Evolutionary conservation across 1,140 invertebrate species (phyloP), one percentile per base, ranked within the genome.

Genomic region (Apis cerana): DNA sequence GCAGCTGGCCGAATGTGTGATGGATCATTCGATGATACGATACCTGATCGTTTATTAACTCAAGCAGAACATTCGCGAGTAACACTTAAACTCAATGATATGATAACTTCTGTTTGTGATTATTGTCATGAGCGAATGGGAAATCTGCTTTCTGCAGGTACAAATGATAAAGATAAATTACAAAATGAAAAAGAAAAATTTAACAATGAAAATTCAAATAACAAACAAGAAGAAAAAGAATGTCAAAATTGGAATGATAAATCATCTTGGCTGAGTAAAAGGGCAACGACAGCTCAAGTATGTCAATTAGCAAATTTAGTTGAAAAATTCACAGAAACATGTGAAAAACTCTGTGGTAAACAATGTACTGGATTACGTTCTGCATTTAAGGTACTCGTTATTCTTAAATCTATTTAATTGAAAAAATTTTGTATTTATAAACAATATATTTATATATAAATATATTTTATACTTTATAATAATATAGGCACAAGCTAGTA

Each of bases 121-220:
- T 98, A 98, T 93, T 98, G 98, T 84, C 97, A 99, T 93, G 98
- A 99, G 92, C 94, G 97, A 85, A 97, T 98, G 94, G 97, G 98
- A 80, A 97, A 97, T 93, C 94, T 99, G 64, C 95, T 99, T 61
- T 96, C 96, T 56, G 96, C 97, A 72, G 96, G 97, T 94, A 96
- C 96, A 75, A 94, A 94, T 75, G 96, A 97, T 86, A 96, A 95
- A 82, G 95, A 95, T 86, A 94, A 95, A 79, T 93, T 94, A 19
- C 88, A 88, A 21, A 90, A 69, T 50, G 91, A 91, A 3, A 92
- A 86, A 58, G 92, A 93, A 13, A 93, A 92, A 70, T 54, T 65
- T 48, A 74, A 81, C 1, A 91, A 84, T 50, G 92, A 93, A 69
- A 83, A 75, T 62, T 68, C 76, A 2, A 86, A 19, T 71, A 74